Conservation (phyloP, 2,888 invertebrate species). For the Drosophila borealis region DNA sequence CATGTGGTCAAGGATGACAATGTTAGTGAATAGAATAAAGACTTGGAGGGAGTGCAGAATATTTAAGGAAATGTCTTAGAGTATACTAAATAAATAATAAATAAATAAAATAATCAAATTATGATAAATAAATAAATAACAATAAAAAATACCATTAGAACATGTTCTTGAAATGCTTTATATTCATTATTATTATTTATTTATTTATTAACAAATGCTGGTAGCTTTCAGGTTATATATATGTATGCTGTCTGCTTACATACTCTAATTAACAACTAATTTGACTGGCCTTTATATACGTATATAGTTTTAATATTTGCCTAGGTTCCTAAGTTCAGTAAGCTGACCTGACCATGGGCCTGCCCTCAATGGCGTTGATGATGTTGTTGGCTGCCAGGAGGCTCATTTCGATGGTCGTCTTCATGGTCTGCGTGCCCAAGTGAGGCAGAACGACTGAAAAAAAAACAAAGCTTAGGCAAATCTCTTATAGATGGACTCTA, state of each 20-base stretch:
- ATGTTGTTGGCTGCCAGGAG: conserved; percentile 92
- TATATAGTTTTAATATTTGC: neutral
- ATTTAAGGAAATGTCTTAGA: too few species aligned
- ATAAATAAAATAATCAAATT: too few species aligned
- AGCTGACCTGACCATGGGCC: conserved; percentile 88
- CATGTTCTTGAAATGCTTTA: too few species aligned
- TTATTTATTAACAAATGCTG: too few species aligned
- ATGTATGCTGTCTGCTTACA: neutral
- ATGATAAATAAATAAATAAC: too few species aligned
- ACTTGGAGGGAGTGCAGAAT: neutral
- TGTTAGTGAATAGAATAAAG: conserved; percentile 29
- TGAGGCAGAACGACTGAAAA: conserved; percentile 92
- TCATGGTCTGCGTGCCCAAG: conserved; percentile 93
- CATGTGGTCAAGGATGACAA: conserved; percentile 57
- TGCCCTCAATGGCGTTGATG: conserved; percentile 89
- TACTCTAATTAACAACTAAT: neutral
- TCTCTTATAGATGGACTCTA: neutral
- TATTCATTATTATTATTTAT: too few species aligned
- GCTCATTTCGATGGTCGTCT: conserved; percentile 92
- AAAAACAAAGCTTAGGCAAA: neutral
- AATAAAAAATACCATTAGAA: too few species aligned
- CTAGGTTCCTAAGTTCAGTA: conserved; percentile 52
- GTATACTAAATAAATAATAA: too few species aligned
- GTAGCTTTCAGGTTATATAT: too few species aligned
- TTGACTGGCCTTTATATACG: too few species aligned